These are phyloP conservation scores for Ischnura elegans DNA, from an alignment of 2,888 invertebrate species.

Conservation along the genomic window DNA sequence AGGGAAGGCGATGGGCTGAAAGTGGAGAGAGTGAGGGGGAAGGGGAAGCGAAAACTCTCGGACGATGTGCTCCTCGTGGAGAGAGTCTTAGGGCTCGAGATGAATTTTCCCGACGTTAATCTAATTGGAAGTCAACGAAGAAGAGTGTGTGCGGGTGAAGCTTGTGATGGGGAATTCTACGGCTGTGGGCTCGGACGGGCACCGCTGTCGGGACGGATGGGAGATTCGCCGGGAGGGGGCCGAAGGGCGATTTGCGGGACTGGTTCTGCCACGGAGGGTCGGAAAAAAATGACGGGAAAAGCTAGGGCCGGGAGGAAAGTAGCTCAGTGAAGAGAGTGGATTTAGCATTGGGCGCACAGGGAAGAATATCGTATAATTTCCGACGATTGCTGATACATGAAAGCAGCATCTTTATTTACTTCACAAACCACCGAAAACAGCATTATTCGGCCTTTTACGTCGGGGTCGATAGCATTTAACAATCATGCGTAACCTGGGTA, in stretches of 20 bases:
- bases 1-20: background rate
- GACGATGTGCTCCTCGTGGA: slow-evolving; percentile 17
- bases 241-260: background rate
- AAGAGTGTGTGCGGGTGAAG: slow-evolving; percentile 42
- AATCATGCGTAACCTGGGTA: too few relatives aligned
- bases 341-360: background rate
- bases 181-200: slow-evolving; percentile 1
- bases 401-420: too few relatives aligned
- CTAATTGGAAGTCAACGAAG: slow-evolving; percentile 56
- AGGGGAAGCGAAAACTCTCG: background rate
- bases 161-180: slow-evolving; percentile 10
- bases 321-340: background rate
- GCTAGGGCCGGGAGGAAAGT: background rate
- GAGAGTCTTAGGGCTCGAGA: slow-evolving; percentile 35
- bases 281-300: background rate
- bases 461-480: too few relatives aligned
- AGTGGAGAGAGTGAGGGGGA: background rate
- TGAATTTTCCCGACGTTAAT: slow-evolving; percentile 63
- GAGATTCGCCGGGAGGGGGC: background rate
- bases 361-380: background rate
- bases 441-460: too few relatives aligned
- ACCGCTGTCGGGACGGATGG: background rate
- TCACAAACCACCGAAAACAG: too few relatives aligned
- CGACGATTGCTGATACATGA: background rate
- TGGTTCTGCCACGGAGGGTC: background rate